Base-by-base conservation (phyloP, 2,113 vertebrate species). In the Cygnus atratus region DNA sequence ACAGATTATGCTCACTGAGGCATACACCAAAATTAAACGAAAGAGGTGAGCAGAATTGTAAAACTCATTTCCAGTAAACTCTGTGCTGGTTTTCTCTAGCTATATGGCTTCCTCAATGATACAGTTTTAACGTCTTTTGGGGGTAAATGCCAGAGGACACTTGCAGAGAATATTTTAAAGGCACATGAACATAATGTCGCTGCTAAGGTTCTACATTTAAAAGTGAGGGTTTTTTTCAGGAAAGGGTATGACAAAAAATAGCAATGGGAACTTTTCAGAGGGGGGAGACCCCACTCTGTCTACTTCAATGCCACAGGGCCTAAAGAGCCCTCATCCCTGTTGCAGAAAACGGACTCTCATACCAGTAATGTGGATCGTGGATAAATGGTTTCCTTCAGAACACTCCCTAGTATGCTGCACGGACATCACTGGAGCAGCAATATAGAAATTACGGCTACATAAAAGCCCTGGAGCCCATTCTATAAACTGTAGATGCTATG, bases 51-150 rank as follows among this genome's bases (percentile, higher is more conserved):
- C 3, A 73, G 52, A 95, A 35, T 43, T 68, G 55, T 76, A 80
- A 48, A 80, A 73, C 43, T 59, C 14, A 52, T 84, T 97, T 88
- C 84, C 73, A 96, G 85, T 92, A 91, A 90, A 22, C 26, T 92
- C 78, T 88, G 84, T 91, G 61, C 15, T 90, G 44, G 31, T 88
- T 82, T 55, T 75, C 44, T 81, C 55, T 75, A 81, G 55, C 62
- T 55, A 37, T 67, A 62, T 54, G 52, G 48, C 44, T 91, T 88
- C 35, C 37, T 75, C 91, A 58, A 31, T n/a, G 25, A 68, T 91
- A 92, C 15, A 87, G 76, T 90, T 95, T 92, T 84, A 95, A 82
- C 52, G 59, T 59, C 19, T 84, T 88, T 81, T 89, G 3, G 73
- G 66, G 66, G 86, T 57, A 67, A 55, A 62, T 29, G 37, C 54